Evolutionary conservation across 2,113 vertebrate species (phyloP).

Genomic region (Alexandromys fortis): DNA sequence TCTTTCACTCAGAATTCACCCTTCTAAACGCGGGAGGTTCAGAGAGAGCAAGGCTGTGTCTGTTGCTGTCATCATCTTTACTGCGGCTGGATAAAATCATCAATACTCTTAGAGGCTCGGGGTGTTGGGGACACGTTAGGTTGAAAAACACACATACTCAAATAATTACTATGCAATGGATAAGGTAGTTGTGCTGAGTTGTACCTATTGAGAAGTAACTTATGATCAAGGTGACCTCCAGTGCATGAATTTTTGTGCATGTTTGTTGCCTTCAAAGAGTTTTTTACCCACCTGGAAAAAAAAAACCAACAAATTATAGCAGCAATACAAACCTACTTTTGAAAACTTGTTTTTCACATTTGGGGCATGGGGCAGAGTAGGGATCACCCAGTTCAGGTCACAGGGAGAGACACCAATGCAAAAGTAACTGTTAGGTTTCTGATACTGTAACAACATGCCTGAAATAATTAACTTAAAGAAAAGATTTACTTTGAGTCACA

Average conservation of each 20-base stretch:
- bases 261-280: neutral
- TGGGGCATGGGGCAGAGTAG: neutral
- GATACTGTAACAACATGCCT: neutral
- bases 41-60: neutral
- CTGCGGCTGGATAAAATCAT: neutral
- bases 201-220: neutral
- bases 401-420: neutral
- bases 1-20: neutral
- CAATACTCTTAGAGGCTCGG: neutral
- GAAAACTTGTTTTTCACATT: neutral
- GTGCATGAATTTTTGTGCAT: neutral
- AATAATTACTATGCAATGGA: neutral
- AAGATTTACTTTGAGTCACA: neutral
- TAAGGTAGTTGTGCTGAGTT: neutral
- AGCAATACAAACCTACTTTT: neutral
- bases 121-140: neutral
- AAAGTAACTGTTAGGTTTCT: neutral
- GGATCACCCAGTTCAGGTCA: neutral
- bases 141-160: neutral
- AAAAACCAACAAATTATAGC: neutral
- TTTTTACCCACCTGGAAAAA: neutral
- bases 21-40: neutral
- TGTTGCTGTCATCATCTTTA: neutral
- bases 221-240: neutral
- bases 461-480: neutral